Base-by-base conservation (phyloP, 2,888 invertebrate genomes). In the Liodrosophila aerea region DNA sequence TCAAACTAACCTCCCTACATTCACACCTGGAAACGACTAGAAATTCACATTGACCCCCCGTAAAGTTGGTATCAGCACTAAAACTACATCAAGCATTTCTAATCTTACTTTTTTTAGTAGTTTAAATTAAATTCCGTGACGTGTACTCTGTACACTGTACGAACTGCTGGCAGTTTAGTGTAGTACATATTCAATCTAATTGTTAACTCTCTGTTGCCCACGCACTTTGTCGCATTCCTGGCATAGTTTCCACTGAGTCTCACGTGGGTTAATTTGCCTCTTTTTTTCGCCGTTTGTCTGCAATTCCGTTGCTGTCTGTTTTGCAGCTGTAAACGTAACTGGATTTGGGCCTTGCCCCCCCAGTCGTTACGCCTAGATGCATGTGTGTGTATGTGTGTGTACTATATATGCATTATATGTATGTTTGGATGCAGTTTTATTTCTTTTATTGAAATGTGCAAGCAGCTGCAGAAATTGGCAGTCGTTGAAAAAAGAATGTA, bases 381-480 rank as follows among this genome's bases (percentile, higher is more conserved):
- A 43, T 13, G 12, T 13, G 4, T 31, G 29, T 40, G 11, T 33
- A 7, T 29, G 22, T 11, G 8, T 22, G 18, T 30, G n/a, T n/a
- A 16, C 12, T 37, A 16, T 12, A 34, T 22, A 13, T n/a, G 39
- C 15, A 39, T 39, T 39, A 40, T 39, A 27, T 41, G 60, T 54
- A 37, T 61, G 64, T 64, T 61, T 58, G 18, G 46, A 58, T 34
- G 52, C 36, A 47, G 44, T 66, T 63, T 65, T 65, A 54, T 64
- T 59, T 65, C 51, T 31, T 66, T 70, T 59, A 61, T 74, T 81
- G 69, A 81, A 81, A 81, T 78, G 64, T 77, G 82, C 81, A 69
- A 81, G 65, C 77, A 78, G 81, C 77, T 78, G 77, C 77, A 78
- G 57, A 73, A 72, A 65, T 73, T 76, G 76, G 73, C 76, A 78